Base-by-base conservation (phyloP, 2,113 vertebrate genomes). In the Dasyurus viverrinus region DNA sequence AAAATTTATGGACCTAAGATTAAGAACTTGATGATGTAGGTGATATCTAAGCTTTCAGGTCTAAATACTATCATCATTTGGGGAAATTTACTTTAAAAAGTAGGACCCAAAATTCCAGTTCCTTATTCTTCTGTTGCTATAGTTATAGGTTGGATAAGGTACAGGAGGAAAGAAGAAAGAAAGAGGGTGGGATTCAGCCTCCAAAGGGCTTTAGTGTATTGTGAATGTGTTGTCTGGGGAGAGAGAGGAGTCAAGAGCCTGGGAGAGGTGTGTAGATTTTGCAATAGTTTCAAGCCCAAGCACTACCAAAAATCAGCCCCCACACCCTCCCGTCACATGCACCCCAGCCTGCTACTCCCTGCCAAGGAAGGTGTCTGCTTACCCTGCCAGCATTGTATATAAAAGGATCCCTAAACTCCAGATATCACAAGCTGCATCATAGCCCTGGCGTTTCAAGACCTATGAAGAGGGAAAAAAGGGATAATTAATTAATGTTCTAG, bases 311-410 rank as follows among this genome's bases (percentile, higher is more conserved):
- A 68, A 2, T 11, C 0, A 27, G 0, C 26, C n/a, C 95, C 0
- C 2, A 0, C 0, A 16, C 53, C 53, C 2, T 48, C 19, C 5
- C 16, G 7, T 26, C 8, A 19, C 8, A 3, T 8, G 0, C 0
- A 26, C n/a, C 91, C 10, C 0, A 5, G 0, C 0, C 19, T 0
- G 19, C 30, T 0, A 68, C 50, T 50, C 1, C 8, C 42, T 19
- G 11, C 14, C 0, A 1, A 84, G 50, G 25, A 26, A 53, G 60
- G 16, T 0, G 2, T 14, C 53, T 97, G 97, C 68, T 98, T 93
- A 99, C 99, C 99, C 99, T 48, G 99, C 99, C 95, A 99, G 95
- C 99, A 99, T 99, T 95, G 99, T 99, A 97, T 99, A 99, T 2
- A 99, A 97, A 30, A 99, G 98, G 97, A 99, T 99, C 11, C 99